Evolutionary conservation across 2,888 invertebrate genomes (phyloP), one percentile per base, ranked within the genome.

Genomic region (Hofmannophila pseudospretella): DNA sequence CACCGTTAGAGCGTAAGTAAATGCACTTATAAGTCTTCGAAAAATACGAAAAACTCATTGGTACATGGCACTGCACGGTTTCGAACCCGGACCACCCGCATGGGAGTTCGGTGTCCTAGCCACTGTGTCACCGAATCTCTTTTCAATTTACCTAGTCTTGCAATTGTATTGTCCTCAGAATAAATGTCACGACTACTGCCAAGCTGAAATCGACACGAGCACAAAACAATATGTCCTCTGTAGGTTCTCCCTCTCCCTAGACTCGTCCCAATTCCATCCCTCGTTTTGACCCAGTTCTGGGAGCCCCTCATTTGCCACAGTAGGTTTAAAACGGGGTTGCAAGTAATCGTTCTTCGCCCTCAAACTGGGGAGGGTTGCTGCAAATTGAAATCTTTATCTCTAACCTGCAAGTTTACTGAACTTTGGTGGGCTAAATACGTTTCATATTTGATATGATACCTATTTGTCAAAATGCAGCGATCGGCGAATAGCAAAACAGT

Each of bases 241-340:
- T n/a, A 23, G n/a, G 8, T 60, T 54, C 45, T 58, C 58, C 59
- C 71, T 71, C 74, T n/a, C 74, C 63, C 66, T 71, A 73, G 73
- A 74, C 70, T 67, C 66, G 82, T 66, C 81, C 82, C 80, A 82
- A 78, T 79, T 82, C 67, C 69, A 68, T 73, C 80, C 81, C 77
- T 76, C 67, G 65, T 68, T 71, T 67, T 80, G 84, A 84, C 84
- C 84, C 68, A 85, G 67, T 80, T 85, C 66, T 63, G 56, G 67
- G 68, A 73, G 67, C 68, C 73, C 71, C 75, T 78, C 75, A 76
- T 78, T 81, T 76, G 65, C 66, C 60, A 65, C 67, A 60, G 71
- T 67, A 67, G 78, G 71, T 74, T 73, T 72, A 76, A 77, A 84
- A 78, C 71, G 72, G 79, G 78, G 78, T 70, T 79, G 74, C 67